A percentile compares a stretch with the other conserved stretches of the same genome.
phyloP scores from a whole-genome alignment of 2,888 invertebrate species.

The Tetragnatha montana region DNA sequence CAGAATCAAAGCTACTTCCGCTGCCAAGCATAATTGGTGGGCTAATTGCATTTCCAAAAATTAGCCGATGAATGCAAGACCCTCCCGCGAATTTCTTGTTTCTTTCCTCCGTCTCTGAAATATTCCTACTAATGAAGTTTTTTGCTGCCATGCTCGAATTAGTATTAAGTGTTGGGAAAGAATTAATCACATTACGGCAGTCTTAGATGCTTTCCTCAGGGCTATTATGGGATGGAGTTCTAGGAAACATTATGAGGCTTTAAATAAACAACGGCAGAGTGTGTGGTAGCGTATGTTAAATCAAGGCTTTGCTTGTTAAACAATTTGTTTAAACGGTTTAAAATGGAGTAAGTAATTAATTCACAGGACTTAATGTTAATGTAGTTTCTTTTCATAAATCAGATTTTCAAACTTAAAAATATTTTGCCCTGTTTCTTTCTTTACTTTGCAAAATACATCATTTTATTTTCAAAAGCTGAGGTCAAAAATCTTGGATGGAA shows the following conservation, averaged over 20 bases:
- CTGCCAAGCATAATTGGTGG: neutral
- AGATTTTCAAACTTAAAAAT: too few species aligned
- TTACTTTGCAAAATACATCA: too few species aligned
- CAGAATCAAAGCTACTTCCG: neutral
- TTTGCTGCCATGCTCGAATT: neutral
- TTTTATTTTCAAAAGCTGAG: too few species aligned
- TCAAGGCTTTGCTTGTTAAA: too few species aligned
- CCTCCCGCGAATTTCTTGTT: neutral
- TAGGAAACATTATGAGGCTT: neutral
- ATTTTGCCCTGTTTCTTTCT: too few species aligned
- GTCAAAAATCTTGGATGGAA: too few species aligned
- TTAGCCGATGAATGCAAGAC: neutral
- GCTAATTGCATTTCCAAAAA: slow-evolving; percentile 25
- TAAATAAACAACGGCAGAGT: neutral
- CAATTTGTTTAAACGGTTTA: too few species aligned
- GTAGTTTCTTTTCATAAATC: too few species aligned
- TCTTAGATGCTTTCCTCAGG: neutral
- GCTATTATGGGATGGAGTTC: neutral
- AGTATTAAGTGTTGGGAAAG: slow-evolving; percentile 19
- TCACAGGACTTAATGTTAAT: too few species aligned
- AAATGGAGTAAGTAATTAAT: too few species aligned
- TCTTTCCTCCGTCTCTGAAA: neutral
- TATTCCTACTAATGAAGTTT: neutral
- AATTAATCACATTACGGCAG: slow-evolving; percentile 5
- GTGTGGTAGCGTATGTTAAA: neutral